Evolutionary conservation across 2,113 vertebrate species (phyloP).

Genomic region (Pedionomus torquatus): DNA sequence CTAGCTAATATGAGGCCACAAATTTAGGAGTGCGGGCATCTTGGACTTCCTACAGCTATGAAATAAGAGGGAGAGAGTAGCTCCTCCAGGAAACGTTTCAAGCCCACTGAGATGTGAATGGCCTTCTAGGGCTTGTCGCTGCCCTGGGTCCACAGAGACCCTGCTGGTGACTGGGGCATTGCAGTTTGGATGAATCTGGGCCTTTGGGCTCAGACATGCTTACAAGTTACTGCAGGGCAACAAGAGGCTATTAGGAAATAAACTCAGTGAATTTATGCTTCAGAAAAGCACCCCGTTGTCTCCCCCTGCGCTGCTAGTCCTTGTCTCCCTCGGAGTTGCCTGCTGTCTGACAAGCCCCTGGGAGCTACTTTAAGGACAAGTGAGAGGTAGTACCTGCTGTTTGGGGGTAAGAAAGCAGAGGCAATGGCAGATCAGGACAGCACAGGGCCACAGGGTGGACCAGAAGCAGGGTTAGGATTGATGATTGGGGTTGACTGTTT

Average conservation of each 20-base stretch:
- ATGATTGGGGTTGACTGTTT: neutral
- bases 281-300: neutral
- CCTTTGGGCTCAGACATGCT: neutral
- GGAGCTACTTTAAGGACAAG: neutral
- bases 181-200: neutral
- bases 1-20: neutral
- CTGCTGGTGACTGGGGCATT: rapidly evolving
- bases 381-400: neutral
- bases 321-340: neutral
- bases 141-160: neutral
- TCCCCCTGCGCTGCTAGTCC: neutral
- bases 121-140: neutral
- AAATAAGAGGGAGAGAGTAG: neutral
- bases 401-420: neutral
- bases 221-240: neutral
- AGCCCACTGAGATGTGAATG: neutral
- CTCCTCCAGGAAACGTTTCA: neutral
- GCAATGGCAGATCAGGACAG: neutral
- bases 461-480: neutral
- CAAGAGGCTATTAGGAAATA: neutral
- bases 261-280: neutral
- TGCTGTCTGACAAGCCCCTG: neutral
- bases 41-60: neutral
- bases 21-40: neutral
- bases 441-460: neutral